These are phyloP conservation scores for Meghimatium bilineatum DNA, from an alignment of 2,888 invertebrate genomes.

Conservation along the genomic window DNA sequence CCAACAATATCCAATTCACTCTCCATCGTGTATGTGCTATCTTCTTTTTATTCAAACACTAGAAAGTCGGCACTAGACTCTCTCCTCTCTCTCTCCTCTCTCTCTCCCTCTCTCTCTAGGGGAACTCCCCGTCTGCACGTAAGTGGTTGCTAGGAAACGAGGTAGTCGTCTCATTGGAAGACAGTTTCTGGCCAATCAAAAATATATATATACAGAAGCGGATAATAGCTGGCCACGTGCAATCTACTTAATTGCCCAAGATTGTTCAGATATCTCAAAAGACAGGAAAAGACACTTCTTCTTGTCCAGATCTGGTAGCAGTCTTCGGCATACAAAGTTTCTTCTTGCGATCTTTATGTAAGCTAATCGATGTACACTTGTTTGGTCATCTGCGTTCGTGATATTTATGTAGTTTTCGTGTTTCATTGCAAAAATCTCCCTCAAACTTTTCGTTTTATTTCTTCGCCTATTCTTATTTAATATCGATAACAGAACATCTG, in stretches of 20 bases:
- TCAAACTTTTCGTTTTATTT: too few relatives aligned
- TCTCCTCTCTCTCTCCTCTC: neutral
- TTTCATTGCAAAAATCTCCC: too few relatives aligned
- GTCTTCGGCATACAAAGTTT: neutral
- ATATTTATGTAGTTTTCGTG: too few relatives aligned
- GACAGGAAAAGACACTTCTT: neutral
- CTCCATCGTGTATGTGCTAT: neutral
- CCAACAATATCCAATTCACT: neutral
- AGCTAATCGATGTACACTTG: neutral
- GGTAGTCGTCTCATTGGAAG: neutral
- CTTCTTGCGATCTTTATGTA: neutral
- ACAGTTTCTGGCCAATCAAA: neutral
- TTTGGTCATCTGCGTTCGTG: neutral
- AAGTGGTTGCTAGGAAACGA: slow-evolving; percentile 15
- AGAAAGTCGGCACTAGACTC: neutral
- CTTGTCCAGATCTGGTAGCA: neutral
- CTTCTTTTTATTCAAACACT: neutral
- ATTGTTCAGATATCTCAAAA: neutral
- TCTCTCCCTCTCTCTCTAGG: too few relatives aligned
- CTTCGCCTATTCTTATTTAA: too few relatives aligned
- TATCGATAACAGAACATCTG: too few relatives aligned
- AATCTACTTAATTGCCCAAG: neutral
- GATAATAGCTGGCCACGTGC: neutral
- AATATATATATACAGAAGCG: neutral
- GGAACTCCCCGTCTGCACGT: neutral